Evolutionary conservation across 2,888 invertebrate species (phyloP), one percentile per base, ranked within the genome.

Genomic region (Luperina testacea): DNA sequence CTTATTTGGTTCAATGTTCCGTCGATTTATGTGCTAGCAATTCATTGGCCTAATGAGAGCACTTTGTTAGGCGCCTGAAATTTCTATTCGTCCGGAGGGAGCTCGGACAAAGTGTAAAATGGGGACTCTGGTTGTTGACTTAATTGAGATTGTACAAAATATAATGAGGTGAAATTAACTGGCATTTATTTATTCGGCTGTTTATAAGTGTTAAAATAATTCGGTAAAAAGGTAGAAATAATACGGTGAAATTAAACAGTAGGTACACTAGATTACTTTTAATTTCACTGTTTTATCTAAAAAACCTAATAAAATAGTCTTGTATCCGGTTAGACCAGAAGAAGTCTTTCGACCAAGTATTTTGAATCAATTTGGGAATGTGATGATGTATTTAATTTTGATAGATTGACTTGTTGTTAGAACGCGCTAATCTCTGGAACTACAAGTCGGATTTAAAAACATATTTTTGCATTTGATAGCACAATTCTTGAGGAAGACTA

Each of bases 1-100:
- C 61, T 53, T 74, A 81, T 82, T 83, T 74, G 15, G 64, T 75
- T 74, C 53, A 8, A 69, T 27, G 59, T 76, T 32, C 42, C 51
- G 59, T 65, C 72, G 65, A 79, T 77, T 77, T 74, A 78, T 87
- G 51, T 70, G 75, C 67, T 48, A 69, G 63, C 72, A 80, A 79
- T 80, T 80, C 65, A 77, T 80, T 71, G 76, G 64, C n/a, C 74
- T 72, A 81, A 88, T 81, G 79, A 86, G 80, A 81, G 74, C 72
- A 80, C 63, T 88, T 78, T 86, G 78, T 85, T 80, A 75, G 68
- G 63, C 32, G 67, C 32, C 51, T 42, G 87, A 80, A 78, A 77
- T 78, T 70, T 85, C 68, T 75, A 86, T 73, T 71, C 32, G 65
- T 73, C 88, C 83, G 81, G 42, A 27, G 78, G 70, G 84, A 78